Conservation (phyloP, 2,797 vertebrate species). For the Sphaeramia orbicularis region DNA sequence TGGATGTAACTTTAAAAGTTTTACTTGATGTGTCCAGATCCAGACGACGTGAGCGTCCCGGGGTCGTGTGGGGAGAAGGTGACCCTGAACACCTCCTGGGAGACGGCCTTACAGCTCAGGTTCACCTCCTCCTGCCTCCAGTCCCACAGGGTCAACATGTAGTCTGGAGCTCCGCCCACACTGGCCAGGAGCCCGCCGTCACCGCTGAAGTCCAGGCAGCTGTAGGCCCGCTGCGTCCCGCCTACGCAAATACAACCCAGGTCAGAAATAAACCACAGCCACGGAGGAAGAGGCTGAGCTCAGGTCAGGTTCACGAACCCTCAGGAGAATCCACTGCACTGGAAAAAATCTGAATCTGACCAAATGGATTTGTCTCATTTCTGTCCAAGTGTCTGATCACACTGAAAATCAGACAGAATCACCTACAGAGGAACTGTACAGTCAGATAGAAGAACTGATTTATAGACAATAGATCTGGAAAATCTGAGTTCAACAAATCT, state of each 20-base stretch:
- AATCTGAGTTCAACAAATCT: too few relatives aligned
- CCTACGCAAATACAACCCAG: conserved; percentile 71
- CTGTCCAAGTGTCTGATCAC: too few relatives aligned
- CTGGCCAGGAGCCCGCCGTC: conserved; percentile 90
- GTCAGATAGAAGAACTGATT: too few relatives aligned
- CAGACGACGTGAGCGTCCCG: conserved; percentile 90
- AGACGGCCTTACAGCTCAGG: conserved; percentile 90
- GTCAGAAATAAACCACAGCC: too few relatives aligned
- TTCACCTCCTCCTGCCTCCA: conserved; percentile 92
- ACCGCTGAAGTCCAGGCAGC: conserved; percentile 88
- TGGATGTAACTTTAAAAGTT: too few relatives aligned
- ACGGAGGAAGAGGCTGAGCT: too few relatives aligned
- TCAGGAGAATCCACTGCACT: background rate
- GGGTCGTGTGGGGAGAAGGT: conserved; percentile 92
- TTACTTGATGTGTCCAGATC: conserved; percentile 94
- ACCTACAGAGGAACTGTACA: too few relatives aligned
- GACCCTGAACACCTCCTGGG: conserved; percentile 91
- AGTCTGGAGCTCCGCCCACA: conserved; percentile 89
- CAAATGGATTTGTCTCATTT: too few relatives aligned
- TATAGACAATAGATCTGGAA: too few relatives aligned
- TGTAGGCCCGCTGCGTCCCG: conserved; percentile 87
- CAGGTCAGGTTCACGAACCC: too few relatives aligned
- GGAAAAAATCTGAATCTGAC: too few relatives aligned
- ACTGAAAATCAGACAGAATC: too few relatives aligned
- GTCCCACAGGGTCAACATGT: conserved; percentile 93